Conservation (phyloP, 2,113 vertebrate species). For the Erythrolamprus reginae region DNA sequence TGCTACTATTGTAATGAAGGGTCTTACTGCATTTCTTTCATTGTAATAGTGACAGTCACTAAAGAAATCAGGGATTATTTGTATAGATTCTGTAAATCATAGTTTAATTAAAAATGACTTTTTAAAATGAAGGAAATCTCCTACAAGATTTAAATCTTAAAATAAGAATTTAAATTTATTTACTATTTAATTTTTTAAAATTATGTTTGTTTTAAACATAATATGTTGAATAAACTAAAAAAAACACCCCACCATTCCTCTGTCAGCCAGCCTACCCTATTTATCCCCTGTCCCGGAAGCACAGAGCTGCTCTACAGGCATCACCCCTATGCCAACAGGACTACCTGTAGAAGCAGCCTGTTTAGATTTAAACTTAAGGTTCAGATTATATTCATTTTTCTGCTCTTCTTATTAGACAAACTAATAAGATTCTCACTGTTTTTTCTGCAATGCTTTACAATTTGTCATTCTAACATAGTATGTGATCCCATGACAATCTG, state of each 20-base stretch:
- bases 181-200: neutral
- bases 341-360: slow-evolving; percentile 22
- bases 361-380: slow-evolving; percentile 55
- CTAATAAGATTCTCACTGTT: neutral
- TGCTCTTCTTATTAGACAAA: slow-evolving; percentile 62
- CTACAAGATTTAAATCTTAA: neutral
- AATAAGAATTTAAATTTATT: neutral
- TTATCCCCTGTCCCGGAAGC: no score
- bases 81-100: neutral
- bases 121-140: neutral
- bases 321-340: no score
- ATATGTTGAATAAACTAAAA: neutral
- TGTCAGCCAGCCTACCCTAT: no score
- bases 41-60: no score
- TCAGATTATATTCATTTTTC: slow-evolving; percentile 52
- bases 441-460: slow-evolving; percentile 25
- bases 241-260: neutral
- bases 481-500: slow-evolving; percentile 49
- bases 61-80: no score
- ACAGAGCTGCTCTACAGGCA: no score
- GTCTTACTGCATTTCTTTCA: no score
- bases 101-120: neutral
- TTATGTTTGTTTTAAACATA: neutral
- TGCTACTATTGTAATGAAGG: no score
- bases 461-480: slow-evolving; percentile 19